Conservation (phyloP, 2,113 vertebrate genomes). For the Mustelus asterias region DNA sequence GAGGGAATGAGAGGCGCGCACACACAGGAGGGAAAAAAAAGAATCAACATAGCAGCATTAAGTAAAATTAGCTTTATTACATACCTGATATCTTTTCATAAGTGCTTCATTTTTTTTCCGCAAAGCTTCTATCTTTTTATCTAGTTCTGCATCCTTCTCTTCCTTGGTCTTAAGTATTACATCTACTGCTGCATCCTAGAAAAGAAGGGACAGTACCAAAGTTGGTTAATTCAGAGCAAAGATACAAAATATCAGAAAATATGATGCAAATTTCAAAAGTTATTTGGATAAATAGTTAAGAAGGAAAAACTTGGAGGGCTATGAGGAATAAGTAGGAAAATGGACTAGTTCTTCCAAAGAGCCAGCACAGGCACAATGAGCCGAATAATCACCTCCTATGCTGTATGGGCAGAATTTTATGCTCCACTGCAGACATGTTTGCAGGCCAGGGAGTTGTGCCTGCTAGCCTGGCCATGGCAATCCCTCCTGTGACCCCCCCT, state of each 20-base stretch:
- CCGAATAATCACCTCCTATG: neutral
- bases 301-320: neutral
- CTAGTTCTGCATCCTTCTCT: slow-evolving; percentile 80
- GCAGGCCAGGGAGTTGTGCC: no score
- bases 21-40: neutral
- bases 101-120: slow-evolving; percentile 87
- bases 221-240: neutral
- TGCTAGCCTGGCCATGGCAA: no score
- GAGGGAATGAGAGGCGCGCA: neutral
- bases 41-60: neutral
- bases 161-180: slow-evolving; percentile 69
- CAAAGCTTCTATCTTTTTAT: slow-evolving; percentile 85
- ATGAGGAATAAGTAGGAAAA: neutral
- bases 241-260: neutral
- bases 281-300: neutral
- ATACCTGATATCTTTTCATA: slow-evolving; percentile 86
- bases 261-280: neutral
- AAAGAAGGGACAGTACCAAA: neutral
- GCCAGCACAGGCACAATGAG: neutral
- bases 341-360: neutral
- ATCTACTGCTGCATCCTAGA: slow-evolving; percentile 60
- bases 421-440: no score
- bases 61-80: slow-evolving; percentile 33
- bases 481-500: no score
- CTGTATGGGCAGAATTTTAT: no score